Evolutionary conservation across 2,113 vertebrate species (phyloP).

Genomic region (Indri indri): DNA sequence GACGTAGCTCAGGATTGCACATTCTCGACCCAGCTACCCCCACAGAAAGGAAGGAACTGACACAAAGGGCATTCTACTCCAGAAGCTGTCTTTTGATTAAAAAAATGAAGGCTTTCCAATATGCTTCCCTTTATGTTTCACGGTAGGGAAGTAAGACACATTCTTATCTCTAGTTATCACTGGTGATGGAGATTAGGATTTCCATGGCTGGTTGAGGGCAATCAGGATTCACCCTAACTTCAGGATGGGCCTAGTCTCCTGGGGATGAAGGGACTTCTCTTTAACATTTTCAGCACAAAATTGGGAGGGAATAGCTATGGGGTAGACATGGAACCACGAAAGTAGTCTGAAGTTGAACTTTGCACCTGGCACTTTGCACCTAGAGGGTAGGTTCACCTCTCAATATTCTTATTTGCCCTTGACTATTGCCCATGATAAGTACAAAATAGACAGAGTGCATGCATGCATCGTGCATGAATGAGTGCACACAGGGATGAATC

Average conservation of each 20-base stretch:
- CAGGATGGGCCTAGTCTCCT: background rate
- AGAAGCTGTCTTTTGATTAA: background rate
- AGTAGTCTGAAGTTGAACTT: background rate
- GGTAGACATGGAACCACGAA: background rate
- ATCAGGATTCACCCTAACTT: background rate
- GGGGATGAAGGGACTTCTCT: background rate
- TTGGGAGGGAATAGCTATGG: background rate
- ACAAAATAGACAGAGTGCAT: too few species aligned
- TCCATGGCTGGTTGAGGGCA: background rate
- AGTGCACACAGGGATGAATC: accelerated
- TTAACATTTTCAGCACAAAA: background rate
- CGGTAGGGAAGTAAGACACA: background rate
- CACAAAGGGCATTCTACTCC: background rate
- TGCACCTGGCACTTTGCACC: too few species aligned
- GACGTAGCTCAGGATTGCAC: background rate
- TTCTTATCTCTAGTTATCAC: background rate
- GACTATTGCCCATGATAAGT: accelerated
- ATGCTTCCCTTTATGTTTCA: background rate
- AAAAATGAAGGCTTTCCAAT: background rate
- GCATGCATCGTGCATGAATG: accelerated
- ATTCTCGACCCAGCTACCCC: background rate
- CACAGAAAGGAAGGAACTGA: background rate
- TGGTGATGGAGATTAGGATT: background rate
- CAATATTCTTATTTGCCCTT: background rate
- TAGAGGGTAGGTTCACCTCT: background rate